These are phyloP conservation scores for Hirtodrosophila cameraria DNA, from an alignment of 2,888 invertebrate species.

Conservation along the genomic window DNA sequence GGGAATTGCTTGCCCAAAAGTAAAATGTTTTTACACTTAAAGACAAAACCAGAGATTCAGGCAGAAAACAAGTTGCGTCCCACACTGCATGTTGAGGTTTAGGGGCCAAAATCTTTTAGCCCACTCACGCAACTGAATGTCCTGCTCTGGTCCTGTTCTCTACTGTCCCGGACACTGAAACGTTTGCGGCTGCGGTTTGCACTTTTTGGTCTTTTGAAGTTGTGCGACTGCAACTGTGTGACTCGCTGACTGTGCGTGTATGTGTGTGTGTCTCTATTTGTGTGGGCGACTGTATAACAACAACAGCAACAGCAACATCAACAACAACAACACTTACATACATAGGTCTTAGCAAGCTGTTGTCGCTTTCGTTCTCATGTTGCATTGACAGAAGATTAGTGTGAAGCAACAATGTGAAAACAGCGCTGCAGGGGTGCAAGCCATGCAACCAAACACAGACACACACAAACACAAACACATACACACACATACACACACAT, in stretches of 20 bases:
- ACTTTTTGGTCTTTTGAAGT: slow-evolving; percentile 79
- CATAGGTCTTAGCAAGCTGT: slow-evolving; percentile 70
- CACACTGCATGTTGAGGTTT: slow-evolving; percentile 48
- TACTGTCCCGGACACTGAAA: slow-evolving; percentile 56
- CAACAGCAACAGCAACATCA: slow-evolving; percentile 19
- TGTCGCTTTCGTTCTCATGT: slow-evolving; percentile 77
- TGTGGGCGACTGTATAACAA: slow-evolving; percentile 25
- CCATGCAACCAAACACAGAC: slow-evolving; percentile 21
- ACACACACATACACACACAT: slow-evolving; percentile 9
- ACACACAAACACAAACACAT: slow-evolving; percentile 20
- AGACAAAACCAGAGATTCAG: slow-evolving; percentile 79
- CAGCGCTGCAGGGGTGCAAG: slow-evolving; percentile 69
- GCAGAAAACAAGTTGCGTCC: slow-evolving; percentile 49
- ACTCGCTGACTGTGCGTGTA: slow-evolving; percentile 5
- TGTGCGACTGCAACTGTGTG: slow-evolving; percentile 37
- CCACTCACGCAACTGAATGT: slow-evolving; percentile 59
- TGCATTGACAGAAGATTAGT: slow-evolving; percentile 81
- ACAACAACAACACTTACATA: slow-evolving; percentile 11
- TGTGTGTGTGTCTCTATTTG: slow-evolving; percentile 11
- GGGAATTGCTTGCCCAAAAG: slow-evolving; percentile 70
- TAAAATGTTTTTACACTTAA: slow-evolving; percentile 81
- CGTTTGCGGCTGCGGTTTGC: slow-evolving; percentile 80
- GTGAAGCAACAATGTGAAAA: slow-evolving; percentile 81
- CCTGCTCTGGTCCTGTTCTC: slow-evolving; percentile 23
- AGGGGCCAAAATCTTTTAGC: slow-evolving; percentile 51